phyloP scores from a whole-genome alignment of 2,888 invertebrate genomes.

The Stenotaenia linearis region DNA sequence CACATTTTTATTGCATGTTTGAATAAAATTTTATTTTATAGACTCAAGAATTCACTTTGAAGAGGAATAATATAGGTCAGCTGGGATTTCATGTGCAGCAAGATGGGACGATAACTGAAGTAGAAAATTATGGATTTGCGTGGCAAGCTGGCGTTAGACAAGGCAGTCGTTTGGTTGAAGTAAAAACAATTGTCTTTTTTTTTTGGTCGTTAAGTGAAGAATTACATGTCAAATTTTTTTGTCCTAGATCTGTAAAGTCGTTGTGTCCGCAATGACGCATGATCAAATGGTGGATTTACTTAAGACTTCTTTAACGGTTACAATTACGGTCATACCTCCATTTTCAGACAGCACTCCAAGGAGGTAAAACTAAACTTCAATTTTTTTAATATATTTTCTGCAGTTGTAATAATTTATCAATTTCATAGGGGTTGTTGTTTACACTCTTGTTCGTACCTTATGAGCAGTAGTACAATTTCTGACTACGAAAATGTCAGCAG shows the following conservation, averaged over 20 bases:
- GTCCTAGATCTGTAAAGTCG: slow-evolving; percentile 70
- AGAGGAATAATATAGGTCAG: slow-evolving; percentile 74
- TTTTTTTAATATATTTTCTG: background rate
- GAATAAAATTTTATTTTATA: slow-evolving; percentile 41
- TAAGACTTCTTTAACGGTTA: slow-evolving; percentile 80
- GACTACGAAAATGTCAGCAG: slow-evolving; percentile 64
- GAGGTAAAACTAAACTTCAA: slow-evolving; percentile 47
- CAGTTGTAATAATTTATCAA: background rate
- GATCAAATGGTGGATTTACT: slow-evolving; percentile 89
- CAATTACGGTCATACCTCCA: slow-evolving; percentile 74
- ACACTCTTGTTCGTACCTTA: slow-evolving; percentile 60
- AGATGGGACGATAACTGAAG: slow-evolving; percentile 88
- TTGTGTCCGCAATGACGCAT: slow-evolving; percentile 79
- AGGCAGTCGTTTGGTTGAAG: slow-evolving; percentile 81
- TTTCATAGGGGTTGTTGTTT: slow-evolving; percentile 58
- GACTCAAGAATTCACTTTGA: slow-evolving; percentile 71
- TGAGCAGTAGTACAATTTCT: slow-evolving; percentile 56
- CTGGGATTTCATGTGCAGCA: slow-evolving; percentile 76
- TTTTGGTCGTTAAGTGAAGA: too few species aligned
- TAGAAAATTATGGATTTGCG: slow-evolving; percentile 60
- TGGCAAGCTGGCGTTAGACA: slow-evolving; percentile 74
- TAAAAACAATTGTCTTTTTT: too few species aligned
- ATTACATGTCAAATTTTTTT: background rate
- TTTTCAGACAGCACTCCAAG: slow-evolving; percentile 62
- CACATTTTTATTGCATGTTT: background rate